Evolutionary conservation across 1,140 invertebrate genomes (phyloP).

Genomic region (Drusus annulatus): DNA sequence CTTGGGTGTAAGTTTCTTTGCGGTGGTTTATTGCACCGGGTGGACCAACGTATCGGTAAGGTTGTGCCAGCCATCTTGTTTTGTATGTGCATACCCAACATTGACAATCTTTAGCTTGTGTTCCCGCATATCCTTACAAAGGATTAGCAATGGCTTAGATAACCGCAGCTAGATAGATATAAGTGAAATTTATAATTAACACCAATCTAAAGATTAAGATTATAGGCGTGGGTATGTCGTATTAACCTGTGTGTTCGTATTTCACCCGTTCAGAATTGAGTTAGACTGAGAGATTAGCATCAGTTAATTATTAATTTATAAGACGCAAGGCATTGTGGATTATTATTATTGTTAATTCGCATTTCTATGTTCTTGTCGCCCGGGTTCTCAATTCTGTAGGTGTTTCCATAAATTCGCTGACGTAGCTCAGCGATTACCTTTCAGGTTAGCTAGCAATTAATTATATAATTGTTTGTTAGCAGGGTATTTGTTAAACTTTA

Average conservation of each 20-base stretch:
- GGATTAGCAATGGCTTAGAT: background rate
- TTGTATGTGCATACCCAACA: background rate
- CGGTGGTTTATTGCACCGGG: too few relatives aligned
- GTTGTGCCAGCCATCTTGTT: too few relatives aligned
- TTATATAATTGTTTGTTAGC: too few relatives aligned
- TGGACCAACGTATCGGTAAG: too few relatives aligned
- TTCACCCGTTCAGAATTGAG: background rate
- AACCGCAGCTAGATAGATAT: background rate
- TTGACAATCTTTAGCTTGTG: slow-evolving; percentile 9
- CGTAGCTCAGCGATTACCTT: too few relatives aligned
- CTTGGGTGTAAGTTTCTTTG: too few relatives aligned
- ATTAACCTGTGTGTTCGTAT: slow-evolving; percentile 15
- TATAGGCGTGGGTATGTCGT: background rate
- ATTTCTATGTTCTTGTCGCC: too few relatives aligned
- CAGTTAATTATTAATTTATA: background rate
- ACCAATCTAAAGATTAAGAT: slow-evolving; percentile 28
- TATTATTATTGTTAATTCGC: too few relatives aligned
- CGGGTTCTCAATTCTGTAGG: too few relatives aligned
- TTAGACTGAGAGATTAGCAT: background rate
- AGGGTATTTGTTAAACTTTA: too few relatives aligned
- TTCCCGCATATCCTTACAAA: slow-evolving; percentile 16
- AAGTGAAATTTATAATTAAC: slow-evolving; percentile 32
- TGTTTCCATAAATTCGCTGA: too few relatives aligned
- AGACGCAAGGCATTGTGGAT: background rate
- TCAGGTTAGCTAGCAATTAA: too few relatives aligned